These are phyloP conservation scores for Coreius guichenoti DNA, from an alignment of 2,797 vertebrate species.

Conservation along the genomic window DNA sequence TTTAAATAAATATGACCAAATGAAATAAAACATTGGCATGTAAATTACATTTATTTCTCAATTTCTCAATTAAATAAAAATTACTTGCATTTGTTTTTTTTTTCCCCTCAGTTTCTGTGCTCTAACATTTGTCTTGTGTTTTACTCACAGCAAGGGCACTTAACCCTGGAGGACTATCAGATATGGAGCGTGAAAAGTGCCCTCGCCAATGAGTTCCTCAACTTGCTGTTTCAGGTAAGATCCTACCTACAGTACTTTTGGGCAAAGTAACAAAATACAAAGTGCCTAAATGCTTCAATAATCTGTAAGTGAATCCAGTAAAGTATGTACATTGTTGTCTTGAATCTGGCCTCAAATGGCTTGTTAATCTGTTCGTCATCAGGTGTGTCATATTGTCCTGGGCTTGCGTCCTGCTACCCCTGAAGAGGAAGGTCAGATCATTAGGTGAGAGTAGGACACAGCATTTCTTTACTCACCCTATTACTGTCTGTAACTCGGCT, in stretches of 20 bases:
- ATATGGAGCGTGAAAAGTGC: slow-evolving; percentile 99
- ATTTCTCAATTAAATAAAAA: neutral
- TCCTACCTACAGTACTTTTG: neutral
- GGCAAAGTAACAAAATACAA: neutral
- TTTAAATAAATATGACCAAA: neutral
- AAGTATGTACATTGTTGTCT: neutral
- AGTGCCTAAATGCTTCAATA: neutral
- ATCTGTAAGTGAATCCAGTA: slow-evolving; percentile 7
- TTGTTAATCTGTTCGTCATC: slow-evolving; percentile 53
- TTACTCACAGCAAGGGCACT: slow-evolving; percentile 84
- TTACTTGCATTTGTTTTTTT: neutral
- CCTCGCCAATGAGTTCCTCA: slow-evolving; percentile 97
- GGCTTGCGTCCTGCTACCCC: slow-evolving; percentile 94
- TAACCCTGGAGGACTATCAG: slow-evolving; percentile 98
- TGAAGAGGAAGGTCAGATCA: slow-evolving; percentile 97
- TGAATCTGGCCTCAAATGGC: slow-evolving; percentile 2
- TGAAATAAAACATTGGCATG: neutral
- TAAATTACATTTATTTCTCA: neutral
- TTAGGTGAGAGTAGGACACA: slow-evolving; percentile 79
- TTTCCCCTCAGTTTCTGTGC: neutral
- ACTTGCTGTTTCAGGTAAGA: slow-evolving; percentile 96
- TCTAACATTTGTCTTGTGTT: slow-evolving; percentile 21
- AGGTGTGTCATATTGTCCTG: slow-evolving; percentile 98
- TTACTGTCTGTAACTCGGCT: neutral
- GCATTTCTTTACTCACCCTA: neutral